phyloP scores from a whole-genome alignment of 2,888 invertebrate species.

The Drosophila hamatofila region DNA sequence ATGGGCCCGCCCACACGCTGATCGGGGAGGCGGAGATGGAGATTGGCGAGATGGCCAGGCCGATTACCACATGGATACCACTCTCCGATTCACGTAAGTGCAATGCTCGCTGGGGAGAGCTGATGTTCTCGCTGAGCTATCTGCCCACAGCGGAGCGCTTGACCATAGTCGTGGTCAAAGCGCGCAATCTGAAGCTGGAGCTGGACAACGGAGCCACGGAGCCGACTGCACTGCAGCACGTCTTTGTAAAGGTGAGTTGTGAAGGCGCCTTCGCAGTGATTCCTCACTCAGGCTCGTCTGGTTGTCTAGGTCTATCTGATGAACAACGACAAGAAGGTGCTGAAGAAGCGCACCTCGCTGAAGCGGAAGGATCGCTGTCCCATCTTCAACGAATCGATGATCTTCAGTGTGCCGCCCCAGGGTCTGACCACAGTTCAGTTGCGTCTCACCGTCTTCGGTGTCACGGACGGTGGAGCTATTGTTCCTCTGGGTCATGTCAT shows the following conservation, averaged over 20 bases:
- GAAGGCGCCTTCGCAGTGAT: neutral
- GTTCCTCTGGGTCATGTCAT: constrained; percentile 92
- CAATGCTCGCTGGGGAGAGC: constrained; percentile 90
- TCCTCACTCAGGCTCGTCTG: neutral
- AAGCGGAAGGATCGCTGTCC: constrained; percentile 91
- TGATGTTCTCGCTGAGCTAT: constrained; percentile 93
- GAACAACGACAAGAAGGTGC: constrained; percentile 92
- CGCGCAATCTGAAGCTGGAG: constrained; percentile 89
- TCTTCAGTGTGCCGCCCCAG: constrained; percentile 92
- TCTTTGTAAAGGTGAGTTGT: constrained; percentile 90
- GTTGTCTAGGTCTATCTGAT: constrained; percentile 89
- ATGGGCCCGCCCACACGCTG: constrained; percentile 88
- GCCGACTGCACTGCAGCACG: constrained; percentile 86
- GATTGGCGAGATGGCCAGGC: constrained; percentile 88
- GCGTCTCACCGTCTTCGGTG: constrained; percentile 88
- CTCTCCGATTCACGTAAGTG: constrained; percentile 90
- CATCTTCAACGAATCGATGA: constrained; percentile 94
- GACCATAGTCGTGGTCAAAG: constrained; percentile 89
- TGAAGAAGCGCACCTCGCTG: constrained; percentile 92
- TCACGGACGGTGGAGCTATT: constrained; percentile 85
- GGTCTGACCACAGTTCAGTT: constrained; percentile 90
- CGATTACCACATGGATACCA: constrained; percentile 92
- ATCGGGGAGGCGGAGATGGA: constrained; percentile 89
- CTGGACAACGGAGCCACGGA: constrained; percentile 26
- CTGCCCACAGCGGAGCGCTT: constrained; percentile 93